phyloP scores from a whole-genome alignment of 2,888 invertebrate genomes.

The Heliconius cydno region DNA sequence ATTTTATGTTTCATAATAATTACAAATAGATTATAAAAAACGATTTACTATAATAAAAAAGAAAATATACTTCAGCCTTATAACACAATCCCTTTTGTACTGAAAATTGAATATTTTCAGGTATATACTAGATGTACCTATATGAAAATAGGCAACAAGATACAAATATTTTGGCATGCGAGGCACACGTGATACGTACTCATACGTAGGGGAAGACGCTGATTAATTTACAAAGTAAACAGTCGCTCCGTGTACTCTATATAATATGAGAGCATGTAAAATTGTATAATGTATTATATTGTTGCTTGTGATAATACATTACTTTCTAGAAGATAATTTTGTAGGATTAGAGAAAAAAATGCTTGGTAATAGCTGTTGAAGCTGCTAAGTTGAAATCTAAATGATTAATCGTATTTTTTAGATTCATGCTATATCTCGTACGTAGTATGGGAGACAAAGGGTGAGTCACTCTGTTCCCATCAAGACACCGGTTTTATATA shows the following conservation, averaged over 20 bases:
- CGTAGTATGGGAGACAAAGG: too few relatives aligned
- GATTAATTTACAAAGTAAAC: slow-evolving; percentile 33
- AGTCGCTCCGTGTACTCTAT: slow-evolving; percentile 15
- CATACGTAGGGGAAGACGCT: slow-evolving; percentile 8
- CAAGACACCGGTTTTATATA: too few relatives aligned
- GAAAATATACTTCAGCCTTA: not conserved
- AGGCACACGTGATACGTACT: slow-evolving; percentile 18
- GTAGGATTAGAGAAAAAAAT: not conserved
- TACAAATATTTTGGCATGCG: slow-evolving; percentile 31
- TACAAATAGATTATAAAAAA: too few relatives aligned
- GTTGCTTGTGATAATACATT: not conserved
- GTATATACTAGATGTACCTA: not conserved
- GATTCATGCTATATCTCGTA: too few relatives aligned
- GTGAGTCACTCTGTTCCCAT: too few relatives aligned
- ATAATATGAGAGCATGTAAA: slow-evolving; percentile 12
- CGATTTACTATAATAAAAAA: not conserved
- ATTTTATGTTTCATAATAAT: too few relatives aligned
- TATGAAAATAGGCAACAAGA: slow-evolving; percentile 17
- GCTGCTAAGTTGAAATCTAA: not conserved
- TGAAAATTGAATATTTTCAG: slow-evolving; percentile 1
- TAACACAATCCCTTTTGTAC: not conserved
- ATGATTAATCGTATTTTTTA: too few relatives aligned
- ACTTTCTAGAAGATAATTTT: not conserved
- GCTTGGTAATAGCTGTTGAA: not conserved
- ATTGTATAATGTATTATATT: slow-evolving; percentile 12